Base-by-base conservation (phyloP, 2,888 invertebrate species). In the Coecobrya sp. region DNA sequence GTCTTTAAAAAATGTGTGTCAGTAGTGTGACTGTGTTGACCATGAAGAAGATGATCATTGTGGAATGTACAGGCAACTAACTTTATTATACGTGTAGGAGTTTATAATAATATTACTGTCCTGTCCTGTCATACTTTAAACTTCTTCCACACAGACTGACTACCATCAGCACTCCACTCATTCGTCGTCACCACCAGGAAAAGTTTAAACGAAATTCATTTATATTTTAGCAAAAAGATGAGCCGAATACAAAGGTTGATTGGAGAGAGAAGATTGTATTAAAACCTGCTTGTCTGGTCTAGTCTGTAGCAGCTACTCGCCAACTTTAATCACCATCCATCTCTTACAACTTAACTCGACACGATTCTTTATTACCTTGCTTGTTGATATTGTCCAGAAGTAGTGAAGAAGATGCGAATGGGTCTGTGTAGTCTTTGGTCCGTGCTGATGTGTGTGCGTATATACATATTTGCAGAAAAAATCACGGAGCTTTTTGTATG, bases 21-120 rank as follows among this genome's bases (percentile, higher is more conserved):
- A 87, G 87, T 87, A 87, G 87, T 86, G 73, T 55, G 55, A 49
- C 49, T 49, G 49, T 49, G 49, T 4, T 86, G 86, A 76, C 87
- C 87, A 76, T 87, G 87, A 87, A 62, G 87, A 87, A 79, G 87
- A 87, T 87, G 87, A 86, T 79, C 36, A 36, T 36, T 42, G 42
- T 42, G 45, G 59, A 45, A 59, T 62, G 76, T 87, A 62, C 36
- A 87, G 59, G 42, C 59, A 76, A 87, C 52, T 42, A 13, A 30
- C 2, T 5, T 27, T 27, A 30, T n/a, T n/a, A n/a, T n/a, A n/a
- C n/a, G 25, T 36, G 42, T 73, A 45, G 42, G 42, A 73, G 73
- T 36, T 42, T 42, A 86, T 36, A 70, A 70, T 55, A 81, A 86
- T 36, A 70, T 86, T 55, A 81, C 25, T n/a, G 25, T 25, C 30